Percentiles rank a stretch among this genome's conserved stretches.
Evolutionary conservation across 2,797 vertebrate species (phyloP).

Genomic region (Pogoniulus pusillus): DNA sequence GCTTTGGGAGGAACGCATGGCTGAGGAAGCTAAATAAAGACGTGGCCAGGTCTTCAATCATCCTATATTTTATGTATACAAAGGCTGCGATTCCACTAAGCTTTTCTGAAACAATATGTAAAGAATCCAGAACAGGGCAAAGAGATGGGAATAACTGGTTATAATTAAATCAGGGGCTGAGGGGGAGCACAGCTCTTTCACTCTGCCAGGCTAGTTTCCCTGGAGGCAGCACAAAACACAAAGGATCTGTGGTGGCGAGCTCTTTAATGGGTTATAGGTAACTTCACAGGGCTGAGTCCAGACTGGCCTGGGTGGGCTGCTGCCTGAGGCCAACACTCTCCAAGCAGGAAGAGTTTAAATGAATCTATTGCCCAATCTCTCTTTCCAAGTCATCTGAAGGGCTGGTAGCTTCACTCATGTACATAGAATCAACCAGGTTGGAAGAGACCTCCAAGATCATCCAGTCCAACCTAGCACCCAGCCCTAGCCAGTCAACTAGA

Average conservation of each 20-base stretch:
- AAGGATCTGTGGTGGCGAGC: background rate
- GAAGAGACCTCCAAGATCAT: no score
- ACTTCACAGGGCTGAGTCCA: background rate
- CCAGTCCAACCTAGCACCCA: no score
- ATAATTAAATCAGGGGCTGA: background rate
- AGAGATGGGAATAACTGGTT: conserved; percentile 19
- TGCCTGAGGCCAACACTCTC: background rate
- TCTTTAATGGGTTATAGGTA: background rate
- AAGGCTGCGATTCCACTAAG: conserved; percentile 60
- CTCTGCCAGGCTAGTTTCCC: background rate
- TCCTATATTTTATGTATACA: conserved; percentile 65
- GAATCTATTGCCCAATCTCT: background rate
- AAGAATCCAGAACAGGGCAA: conserved; percentile 62
- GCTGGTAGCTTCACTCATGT: background rate
- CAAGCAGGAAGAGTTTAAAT: background rate
- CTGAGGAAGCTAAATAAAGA: conserved; percentile 64
- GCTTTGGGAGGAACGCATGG: conserved; percentile 35
- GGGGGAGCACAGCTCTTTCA: background rate
- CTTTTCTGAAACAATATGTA: conserved; percentile 64
- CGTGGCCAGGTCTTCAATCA: conserved; percentile 57
- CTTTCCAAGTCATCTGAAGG: background rate
- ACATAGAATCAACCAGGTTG: no score
- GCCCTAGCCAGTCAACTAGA: no score
- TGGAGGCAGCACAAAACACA: background rate
- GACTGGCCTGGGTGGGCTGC: background rate